These are phyloP conservation scores for Gymnarchus niloticus DNA, from an alignment of 2,113 vertebrate species.

Conservation along the genomic window DNA sequence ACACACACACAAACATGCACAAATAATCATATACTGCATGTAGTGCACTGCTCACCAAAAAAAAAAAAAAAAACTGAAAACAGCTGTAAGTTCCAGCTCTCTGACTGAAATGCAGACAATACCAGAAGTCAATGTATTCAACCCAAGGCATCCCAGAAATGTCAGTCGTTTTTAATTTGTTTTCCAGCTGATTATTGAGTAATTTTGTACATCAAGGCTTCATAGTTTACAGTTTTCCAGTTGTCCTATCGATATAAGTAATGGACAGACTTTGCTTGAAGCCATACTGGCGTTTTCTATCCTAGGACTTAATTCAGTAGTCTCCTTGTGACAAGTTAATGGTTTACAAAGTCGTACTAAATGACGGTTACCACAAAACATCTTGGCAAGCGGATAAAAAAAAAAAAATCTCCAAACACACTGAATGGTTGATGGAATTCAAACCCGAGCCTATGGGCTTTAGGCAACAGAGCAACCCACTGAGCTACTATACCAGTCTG, in stretches of 20 bases:
- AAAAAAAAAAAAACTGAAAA: too few species aligned
- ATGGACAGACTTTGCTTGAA: background rate
- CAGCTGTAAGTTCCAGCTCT: background rate
- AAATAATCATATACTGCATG: too few species aligned
- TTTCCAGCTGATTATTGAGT: background rate
- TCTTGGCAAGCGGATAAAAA: too few species aligned
- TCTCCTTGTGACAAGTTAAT: background rate
- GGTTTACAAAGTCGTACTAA: background rate
- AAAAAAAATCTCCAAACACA: background rate
- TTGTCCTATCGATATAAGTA: background rate
- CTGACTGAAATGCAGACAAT: too few species aligned
- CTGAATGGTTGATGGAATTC: background rate
- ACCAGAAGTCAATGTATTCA: background rate
- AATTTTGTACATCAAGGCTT: background rate
- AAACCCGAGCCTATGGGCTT: background rate
- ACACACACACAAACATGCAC: too few species aligned
- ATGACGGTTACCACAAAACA: background rate
- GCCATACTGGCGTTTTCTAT: too few species aligned
- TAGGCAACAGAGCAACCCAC: too few species aligned
- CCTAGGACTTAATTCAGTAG: background rate
- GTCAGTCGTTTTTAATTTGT: background rate
- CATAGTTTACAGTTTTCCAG: conserved; percentile 2
- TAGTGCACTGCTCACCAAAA: too few species aligned
- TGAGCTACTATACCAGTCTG: background rate
- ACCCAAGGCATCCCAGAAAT: background rate